These are phyloP conservation scores for Thermophis baileyi DNA, from an alignment of 2,113 vertebrate genomes.

Conservation along the genomic window DNA sequence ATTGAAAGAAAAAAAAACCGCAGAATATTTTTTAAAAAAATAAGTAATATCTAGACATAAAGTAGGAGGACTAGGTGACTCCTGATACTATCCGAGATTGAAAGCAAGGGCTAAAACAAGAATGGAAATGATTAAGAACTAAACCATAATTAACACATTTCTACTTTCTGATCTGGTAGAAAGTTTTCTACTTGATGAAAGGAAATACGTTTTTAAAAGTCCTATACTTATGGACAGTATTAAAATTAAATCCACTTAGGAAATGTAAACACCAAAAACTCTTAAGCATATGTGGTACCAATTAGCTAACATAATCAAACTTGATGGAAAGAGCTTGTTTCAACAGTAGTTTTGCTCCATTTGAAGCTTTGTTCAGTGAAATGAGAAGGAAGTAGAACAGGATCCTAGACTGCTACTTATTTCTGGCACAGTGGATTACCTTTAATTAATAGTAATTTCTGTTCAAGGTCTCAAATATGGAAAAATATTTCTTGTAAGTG, in stretches of 20 bases:
- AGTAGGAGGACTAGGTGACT: neutral
- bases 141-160: constrained; percentile 11
- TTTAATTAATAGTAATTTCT: neutral
- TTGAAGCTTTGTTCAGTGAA: neutral
- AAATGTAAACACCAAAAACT: neutral
- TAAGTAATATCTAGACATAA: neutral
- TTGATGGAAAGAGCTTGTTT: constrained; percentile 17
- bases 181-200: constrained; percentile 3
- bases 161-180: neutral
- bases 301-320: neutral
- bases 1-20: neutral
- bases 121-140: neutral
- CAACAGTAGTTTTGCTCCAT: neutral
- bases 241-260: constrained; percentile 9
- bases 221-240: constrained; percentile 13
- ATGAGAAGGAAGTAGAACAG: neutral
- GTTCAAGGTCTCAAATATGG: neutral
- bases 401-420: neutral
- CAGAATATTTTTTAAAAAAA: neutral
- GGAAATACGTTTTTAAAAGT: neutral
- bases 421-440: neutral
- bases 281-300: constrained; percentile 13
- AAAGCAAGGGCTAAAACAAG: neutral
- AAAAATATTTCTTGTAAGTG: neutral
- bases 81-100: neutral